Base-by-base conservation (phyloP, 2,888 invertebrate species). In the Hydraecia micacea region DNA sequence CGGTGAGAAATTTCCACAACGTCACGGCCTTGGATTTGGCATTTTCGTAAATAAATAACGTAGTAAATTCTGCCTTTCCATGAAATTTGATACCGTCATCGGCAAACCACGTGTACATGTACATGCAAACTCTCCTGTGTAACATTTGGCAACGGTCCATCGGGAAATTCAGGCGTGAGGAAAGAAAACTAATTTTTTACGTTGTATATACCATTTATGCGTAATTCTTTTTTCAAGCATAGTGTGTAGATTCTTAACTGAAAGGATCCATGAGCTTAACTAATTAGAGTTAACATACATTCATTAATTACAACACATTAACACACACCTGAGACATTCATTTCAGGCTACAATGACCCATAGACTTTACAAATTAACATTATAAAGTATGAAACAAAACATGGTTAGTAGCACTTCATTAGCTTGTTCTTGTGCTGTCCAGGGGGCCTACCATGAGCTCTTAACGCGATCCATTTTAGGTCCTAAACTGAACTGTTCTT, bases 51-150 rank as follows among this genome's bases (percentile, higher is more conserved):
- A 79, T 83, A 84, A 83, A 83, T 79, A 81, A 83, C 42, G 42
- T 55, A 55, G 49, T 79, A 78, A 63, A 55, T 32, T 55, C 67
- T 72, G 21, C 39, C 36, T 62, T 68, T 46, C 25, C 42, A 63
- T 81, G 15, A 83, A 83, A 78, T 84, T 79, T 79, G 79, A 79
- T 63, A 42, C 49, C 67, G 36, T 36, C 55, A 79, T 81, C 21
- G 55, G 39, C 39, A 58, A 81, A 73, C 62, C 62, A 55, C 36
- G 39, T 42, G 67, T 46, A 55, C 18, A 46, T 52, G 39, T 32
- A 32, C 21, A 74, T 58, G 32, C 18, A n/a, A 58, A 78, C 49
- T 73, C 62, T 63, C 73, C 1, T n/a, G 49, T 28, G 67, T 72
- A 68, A 83, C 49, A 73, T 73, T 81, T 83, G 62, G 49, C 28